Percentiles rank a stretch among this genome's conserved stretches.
Evolutionary conservation across 2,113 vertebrate species (phyloP).

Genomic region (Indri indri): DNA sequence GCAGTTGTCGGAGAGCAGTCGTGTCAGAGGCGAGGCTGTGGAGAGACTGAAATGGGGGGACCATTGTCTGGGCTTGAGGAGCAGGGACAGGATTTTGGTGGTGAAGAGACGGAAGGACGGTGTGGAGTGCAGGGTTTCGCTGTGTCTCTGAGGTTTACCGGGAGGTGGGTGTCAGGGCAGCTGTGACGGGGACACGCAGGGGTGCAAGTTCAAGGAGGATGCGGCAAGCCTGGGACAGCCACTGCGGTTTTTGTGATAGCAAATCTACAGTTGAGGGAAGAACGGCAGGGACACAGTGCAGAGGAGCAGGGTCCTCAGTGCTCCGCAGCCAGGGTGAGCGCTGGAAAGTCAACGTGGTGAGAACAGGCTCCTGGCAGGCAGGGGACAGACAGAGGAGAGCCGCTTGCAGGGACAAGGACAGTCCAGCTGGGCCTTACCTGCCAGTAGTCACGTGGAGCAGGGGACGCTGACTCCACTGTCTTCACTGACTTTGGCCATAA

Average conservation of each 20-base stretch:
- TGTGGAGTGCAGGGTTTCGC: background rate
- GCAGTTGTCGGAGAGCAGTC: no score
- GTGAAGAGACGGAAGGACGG: background rate
- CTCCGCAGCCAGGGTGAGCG: no score
- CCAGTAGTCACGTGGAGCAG: accelerated
- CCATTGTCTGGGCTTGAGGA: background rate
- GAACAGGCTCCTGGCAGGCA: background rate
- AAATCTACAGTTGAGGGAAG: no score
- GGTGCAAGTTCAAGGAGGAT: background rate
- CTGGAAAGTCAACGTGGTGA: background rate
- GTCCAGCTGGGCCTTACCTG: accelerated
- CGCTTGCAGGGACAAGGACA: accelerated
- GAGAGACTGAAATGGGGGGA: no score
- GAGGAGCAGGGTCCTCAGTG: background rate
- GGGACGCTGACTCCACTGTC: background rate
- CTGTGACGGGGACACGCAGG: background rate
- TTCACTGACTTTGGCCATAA: background rate
- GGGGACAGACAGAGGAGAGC: background rate
- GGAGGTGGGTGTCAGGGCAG: accelerated
- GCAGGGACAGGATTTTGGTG: background rate
- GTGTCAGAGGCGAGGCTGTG: no score
- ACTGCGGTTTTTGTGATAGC: no score
- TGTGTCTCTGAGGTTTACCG: accelerated
- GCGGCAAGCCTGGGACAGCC: background rate
- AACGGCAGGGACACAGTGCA: background rate